Conservation (phyloP, 92 coral and sea anemone species). For the Micromussa lordhowensis region DNA sequence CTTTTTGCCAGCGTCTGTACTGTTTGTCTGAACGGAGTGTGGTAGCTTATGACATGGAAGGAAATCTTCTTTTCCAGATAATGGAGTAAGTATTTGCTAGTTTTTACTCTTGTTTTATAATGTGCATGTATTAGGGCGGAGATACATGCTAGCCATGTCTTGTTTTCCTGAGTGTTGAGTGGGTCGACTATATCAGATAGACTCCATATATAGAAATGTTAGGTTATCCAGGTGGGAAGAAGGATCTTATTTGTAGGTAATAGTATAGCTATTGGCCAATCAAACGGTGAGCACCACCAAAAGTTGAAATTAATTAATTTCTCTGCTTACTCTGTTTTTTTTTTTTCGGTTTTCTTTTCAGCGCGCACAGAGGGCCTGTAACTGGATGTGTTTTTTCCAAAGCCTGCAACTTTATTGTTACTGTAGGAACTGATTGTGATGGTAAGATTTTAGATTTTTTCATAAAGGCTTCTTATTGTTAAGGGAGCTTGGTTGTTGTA, state of each 20-base stretch:
- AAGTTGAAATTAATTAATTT: not conserved
- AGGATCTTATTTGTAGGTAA: no score
- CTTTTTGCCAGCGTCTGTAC: slow-evolving; percentile 76
- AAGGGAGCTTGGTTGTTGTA: no score
- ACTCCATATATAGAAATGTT: no score
- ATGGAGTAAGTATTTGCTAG: slow-evolving; percentile 68
- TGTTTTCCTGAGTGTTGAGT: not conserved
- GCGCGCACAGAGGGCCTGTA: slow-evolving; percentile 98
- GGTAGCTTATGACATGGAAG: slow-evolving; percentile 94
- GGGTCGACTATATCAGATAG: not conserved
- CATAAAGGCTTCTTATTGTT: no score
- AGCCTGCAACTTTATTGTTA: slow-evolving; percentile 87
- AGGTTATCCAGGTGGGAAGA: no score
- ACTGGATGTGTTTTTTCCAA: slow-evolving; percentile 98
- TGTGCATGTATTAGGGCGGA: not conserved
- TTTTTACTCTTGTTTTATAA: not conserved
- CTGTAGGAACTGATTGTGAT: slow-evolving; percentile 93
- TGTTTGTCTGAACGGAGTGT: slow-evolving; percentile 96
- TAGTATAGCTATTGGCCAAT: no score
- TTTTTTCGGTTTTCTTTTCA: slow-evolving; percentile 27
- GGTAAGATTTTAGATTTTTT: slow-evolving; percentile 65
- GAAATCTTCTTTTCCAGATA: slow-evolving; percentile 86
- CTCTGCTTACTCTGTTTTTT: no score
- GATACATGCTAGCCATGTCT: not conserved
- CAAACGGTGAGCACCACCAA: no score